phyloP scores from a whole-genome alignment of 2,113 vertebrate species.

The Pelmatolapia mariae region DNA sequence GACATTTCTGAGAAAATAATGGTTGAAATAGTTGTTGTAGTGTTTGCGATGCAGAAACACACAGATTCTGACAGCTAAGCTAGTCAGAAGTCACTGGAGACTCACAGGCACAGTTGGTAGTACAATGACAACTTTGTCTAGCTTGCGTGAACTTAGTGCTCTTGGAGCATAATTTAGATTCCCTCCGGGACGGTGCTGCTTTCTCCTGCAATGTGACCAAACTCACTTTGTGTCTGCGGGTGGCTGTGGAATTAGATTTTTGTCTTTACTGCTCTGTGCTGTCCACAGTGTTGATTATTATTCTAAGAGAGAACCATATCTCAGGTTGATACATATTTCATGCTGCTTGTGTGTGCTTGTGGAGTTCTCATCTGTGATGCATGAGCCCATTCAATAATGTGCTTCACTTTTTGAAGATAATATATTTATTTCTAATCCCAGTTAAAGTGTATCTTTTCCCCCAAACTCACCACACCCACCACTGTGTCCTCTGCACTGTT shows the following conservation, averaged over 20 bases:
- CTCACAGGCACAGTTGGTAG: background rate
- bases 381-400: conserved; percentile 44
- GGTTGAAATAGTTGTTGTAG: conserved; percentile 4
- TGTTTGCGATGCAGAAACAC: conserved; percentile 13
- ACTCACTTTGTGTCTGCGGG: conserved; percentile 4
- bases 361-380: conserved; percentile 50
- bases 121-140: conserved; percentile 48
- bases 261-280: conserved; percentile 16
- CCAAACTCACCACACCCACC: background rate
- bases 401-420: conserved; percentile 20
- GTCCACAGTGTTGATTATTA: conserved; percentile 49
- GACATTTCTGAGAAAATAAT: conserved; percentile 19
- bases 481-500: background rate
- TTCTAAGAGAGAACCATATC: conserved; percentile 45
- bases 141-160: conserved; percentile 43
- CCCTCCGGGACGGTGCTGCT: conserved; percentile 1
- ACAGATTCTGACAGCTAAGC: conserved; percentile 30
- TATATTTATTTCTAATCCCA: conserved; percentile 42
- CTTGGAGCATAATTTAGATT: conserved; percentile 41
- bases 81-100: conserved; percentile 28
- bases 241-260: conserved; percentile 39
- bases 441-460: conserved; percentile 23
- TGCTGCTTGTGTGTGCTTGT: conserved; percentile 22
- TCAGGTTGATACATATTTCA: conserved; percentile 57
- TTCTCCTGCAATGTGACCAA: background rate